Evolutionary conservation across 2,888 invertebrate genomes (phyloP), one percentile per base, ranked within the genome.

Genomic region (Chloromyia formosa): DNA sequence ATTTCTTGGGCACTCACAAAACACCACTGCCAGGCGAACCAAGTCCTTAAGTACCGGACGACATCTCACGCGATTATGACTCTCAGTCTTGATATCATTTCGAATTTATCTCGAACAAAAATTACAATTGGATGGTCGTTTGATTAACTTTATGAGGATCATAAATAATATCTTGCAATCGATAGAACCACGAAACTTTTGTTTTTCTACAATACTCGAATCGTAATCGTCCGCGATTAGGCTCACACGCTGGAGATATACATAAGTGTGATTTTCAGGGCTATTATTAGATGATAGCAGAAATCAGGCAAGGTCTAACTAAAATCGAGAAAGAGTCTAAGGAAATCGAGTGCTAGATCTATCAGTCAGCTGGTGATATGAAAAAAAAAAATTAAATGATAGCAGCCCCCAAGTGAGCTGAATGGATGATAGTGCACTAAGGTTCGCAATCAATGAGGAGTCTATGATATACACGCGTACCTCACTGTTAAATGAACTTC

Each of bases 21-120:
- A 7, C 56, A 20, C 56, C 7, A 49, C 5, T 3, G 3, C 49
- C 16, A n/a, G n/a, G n/a, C n/a, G 14, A 3, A 22, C 56, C 16
- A 53, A 18, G 16, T 16, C 16, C 56, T 10, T 20, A 2, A 35
- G 56, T 20, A 16, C 40, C 16, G 40, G 16, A 18, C 71, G 56
- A 58, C 71, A 71, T 40, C 20, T 54, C 54, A 40, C 69, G 16
- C 54, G 54, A 58, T 40, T 71, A 58, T 71, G 71, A 71, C 56
- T 58, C 16, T 20, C 56, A 71, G 10, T 58, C 56, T 71, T 71
- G 42, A 14, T 1, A 40, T 23, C 23, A 56, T 40, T 58, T 40
- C 4, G 14, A 35, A 58, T 71, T 71, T 71, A 71, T 56, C 56
- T 40, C 53, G 14, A 23, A 14, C 42, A 5, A 53, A 69, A 54